Conservation (phyloP, 2,797 vertebrate species). For the Diceros bicornis region DNA sequence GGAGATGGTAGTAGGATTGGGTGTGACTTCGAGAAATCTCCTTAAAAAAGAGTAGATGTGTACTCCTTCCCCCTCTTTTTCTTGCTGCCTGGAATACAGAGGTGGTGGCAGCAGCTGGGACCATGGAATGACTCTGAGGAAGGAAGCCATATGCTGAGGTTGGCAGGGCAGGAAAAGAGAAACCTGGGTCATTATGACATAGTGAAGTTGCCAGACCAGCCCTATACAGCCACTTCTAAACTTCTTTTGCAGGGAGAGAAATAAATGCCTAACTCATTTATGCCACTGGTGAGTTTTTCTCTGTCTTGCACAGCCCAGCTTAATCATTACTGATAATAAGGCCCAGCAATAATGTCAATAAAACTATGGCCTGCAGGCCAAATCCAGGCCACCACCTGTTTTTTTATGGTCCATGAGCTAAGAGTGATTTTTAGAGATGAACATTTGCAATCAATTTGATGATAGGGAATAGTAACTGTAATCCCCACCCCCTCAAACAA, state of each 20-base stretch:
- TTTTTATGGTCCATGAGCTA: neutral
- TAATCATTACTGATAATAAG: neutral
- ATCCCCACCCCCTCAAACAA: neutral
- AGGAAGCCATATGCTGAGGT: neutral
- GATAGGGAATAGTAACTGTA: neutral
- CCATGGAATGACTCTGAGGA: neutral
- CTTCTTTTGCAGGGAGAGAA: neutral
- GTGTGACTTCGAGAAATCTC: neutral
- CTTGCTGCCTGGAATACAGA: neutral
- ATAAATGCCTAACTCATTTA: neutral
- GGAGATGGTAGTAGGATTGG: neutral
- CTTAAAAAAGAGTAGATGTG: neutral
- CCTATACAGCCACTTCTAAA: neutral
- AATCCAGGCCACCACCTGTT: neutral
- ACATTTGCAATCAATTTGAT: neutral
- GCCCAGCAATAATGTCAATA: neutral
- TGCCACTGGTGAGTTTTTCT: neutral
- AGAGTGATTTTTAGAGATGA: conserved; percentile 47
- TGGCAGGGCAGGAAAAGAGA: neutral
- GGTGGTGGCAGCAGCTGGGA: neutral
- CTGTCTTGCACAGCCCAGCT: neutral
- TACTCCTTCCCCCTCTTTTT: neutral
- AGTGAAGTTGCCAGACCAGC: neutral
- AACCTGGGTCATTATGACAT: neutral
- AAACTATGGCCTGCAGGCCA: neutral